These are phyloP conservation scores for Semnornis frantzii DNA, from an alignment of 2,113 vertebrate genomes.

Conservation along the genomic window DNA sequence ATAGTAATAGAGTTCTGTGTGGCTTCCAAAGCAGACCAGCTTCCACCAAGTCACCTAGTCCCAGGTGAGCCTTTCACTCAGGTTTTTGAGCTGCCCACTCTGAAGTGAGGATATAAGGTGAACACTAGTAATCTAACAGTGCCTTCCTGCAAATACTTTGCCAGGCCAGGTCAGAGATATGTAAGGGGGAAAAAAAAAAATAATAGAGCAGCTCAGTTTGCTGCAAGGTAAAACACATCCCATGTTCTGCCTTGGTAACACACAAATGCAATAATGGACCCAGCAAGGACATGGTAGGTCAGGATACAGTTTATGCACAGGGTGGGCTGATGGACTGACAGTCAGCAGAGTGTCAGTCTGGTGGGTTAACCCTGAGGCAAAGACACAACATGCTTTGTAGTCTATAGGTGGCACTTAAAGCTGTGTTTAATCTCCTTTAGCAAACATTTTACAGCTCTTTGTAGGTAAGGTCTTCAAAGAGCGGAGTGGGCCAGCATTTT, in stretches of 20 bases:
- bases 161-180: not conserved
- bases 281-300: not conserved
- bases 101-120: not conserved
- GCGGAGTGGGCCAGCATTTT: constrained; percentile 36
- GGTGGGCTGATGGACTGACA: not conserved
- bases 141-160: not conserved
- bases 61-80: not conserved
- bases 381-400: constrained; percentile 48
- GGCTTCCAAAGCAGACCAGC: not conserved
- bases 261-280: not conserved
- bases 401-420: constrained; percentile 40
- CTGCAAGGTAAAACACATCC: not conserved
- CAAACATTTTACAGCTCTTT: constrained; percentile 64
- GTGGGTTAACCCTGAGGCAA: constrained; percentile 16
- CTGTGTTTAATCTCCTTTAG: constrained; percentile 56
- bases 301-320: not conserved
- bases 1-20: not conserved
- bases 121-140: not conserved
- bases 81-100: not conserved
- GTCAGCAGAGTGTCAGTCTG: not conserved
- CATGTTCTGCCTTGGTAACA: not conserved
- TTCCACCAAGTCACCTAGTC: not conserved
- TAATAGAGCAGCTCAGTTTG: not conserved
- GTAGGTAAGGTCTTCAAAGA: constrained; percentile 64
- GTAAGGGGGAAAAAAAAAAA: not conserved